A percentile compares a stretch with the other conserved stretches of the same genome.
Conservation (phyloP, 2,797 vertebrate species). For the Esox masquinongy region DNA sequence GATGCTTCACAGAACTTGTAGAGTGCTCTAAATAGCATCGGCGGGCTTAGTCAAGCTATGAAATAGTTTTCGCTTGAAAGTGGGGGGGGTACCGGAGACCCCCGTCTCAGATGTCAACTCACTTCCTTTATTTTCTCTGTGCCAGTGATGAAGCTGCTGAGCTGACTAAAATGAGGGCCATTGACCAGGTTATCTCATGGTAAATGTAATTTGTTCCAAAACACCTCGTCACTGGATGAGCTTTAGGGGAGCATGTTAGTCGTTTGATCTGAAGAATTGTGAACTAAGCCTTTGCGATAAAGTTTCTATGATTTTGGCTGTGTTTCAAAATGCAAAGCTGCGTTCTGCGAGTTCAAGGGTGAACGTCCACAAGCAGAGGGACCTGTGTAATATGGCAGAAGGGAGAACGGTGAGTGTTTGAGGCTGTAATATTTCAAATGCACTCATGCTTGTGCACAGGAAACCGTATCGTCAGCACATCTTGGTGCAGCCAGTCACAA, state of each 20-base stretch:
- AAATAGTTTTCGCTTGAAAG: slow-evolving; percentile 61
- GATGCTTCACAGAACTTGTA: slow-evolving; percentile 33
- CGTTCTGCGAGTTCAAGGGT: too few relatives aligned
- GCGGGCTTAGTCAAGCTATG: slow-evolving; percentile 42
- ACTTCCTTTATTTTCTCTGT: slow-evolving; percentile 52
- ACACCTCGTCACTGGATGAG: not conserved
- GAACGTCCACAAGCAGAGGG: too few relatives aligned
- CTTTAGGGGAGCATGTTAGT: not conserved
- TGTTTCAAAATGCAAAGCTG: too few relatives aligned
- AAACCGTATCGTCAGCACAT: too few relatives aligned
- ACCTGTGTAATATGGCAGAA: too few relatives aligned
- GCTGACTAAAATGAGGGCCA: slow-evolving; percentile 2
- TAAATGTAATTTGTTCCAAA: not conserved
- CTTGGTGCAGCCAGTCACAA: too few relatives aligned
- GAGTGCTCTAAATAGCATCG: slow-evolving; percentile 52
- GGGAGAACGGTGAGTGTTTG: too few relatives aligned
- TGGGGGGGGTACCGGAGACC: slow-evolving; percentile 38
- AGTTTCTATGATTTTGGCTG: too few relatives aligned
- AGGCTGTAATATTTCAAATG: too few relatives aligned
- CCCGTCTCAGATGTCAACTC: slow-evolving; percentile 52
- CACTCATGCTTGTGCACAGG: too few relatives aligned
- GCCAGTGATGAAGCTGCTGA: slow-evolving; percentile 13
- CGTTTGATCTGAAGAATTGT: not conserved
- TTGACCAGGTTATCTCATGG: not conserved
- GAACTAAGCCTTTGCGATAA: not conserved